Percentiles rank a stretch among this genome's conserved stretches.
Conservation (phyloP, 2,113 vertebrate genomes). For the Vulpes lagopus region DNA sequence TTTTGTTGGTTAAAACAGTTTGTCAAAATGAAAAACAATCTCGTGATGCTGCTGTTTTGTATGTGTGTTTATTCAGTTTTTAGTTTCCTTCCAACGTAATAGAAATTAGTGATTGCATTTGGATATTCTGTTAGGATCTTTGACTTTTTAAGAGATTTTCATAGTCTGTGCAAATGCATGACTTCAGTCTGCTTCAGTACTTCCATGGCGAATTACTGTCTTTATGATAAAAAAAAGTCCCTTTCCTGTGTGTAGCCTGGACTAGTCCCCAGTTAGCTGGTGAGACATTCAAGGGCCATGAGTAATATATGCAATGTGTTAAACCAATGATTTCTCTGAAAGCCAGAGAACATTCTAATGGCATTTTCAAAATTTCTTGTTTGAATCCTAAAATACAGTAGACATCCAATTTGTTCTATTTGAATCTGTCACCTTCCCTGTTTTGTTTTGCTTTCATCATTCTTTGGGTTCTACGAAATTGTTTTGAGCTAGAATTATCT, state of each 20-base stretch:
- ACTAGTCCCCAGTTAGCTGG: neutral
- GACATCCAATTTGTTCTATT: neutral
- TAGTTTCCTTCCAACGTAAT: neutral
- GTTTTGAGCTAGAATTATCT: neutral
- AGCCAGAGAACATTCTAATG: neutral
- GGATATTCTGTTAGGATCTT: neutral
- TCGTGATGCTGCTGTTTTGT: neutral
- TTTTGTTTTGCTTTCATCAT: neutral
- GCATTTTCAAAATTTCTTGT: slow-evolving; percentile 45
- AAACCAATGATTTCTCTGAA: neutral
- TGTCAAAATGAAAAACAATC: neutral
- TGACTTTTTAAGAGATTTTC: neutral
- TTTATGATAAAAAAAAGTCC: neutral
- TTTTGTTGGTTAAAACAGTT: neutral
- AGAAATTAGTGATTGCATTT: slow-evolving; percentile 10
- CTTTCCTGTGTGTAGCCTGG: neutral
- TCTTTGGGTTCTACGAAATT: neutral
- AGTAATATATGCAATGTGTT: neutral
- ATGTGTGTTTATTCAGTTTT: neutral
- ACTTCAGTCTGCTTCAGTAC: neutral
- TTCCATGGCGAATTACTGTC: neutral
- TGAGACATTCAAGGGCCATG: neutral
- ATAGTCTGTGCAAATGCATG: neutral
- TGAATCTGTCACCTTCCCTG: neutral
- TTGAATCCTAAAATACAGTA: slow-evolving; percentile 14